Evolutionary conservation across 1,140 invertebrate species (phyloP).

Genomic region (Pachypeltis micranthus): DNA sequence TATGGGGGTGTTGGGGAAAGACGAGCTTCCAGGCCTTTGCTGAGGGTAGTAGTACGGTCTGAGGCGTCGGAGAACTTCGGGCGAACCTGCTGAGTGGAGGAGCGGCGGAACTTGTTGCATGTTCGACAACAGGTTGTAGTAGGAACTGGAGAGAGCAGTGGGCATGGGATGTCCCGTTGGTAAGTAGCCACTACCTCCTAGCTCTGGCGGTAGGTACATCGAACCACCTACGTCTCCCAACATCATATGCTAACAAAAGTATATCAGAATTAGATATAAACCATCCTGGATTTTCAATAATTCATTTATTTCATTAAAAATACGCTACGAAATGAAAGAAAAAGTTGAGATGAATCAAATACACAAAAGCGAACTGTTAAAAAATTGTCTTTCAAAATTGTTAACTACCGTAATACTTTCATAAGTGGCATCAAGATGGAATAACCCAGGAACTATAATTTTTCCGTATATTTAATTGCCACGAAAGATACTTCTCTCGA

Average conservation of each 20-base stretch:
- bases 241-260: slow-evolving; percentile 17
- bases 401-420: no score
- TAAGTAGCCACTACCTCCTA: slow-evolving; percentile 21
- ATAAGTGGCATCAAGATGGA: no score
- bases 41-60: slow-evolving; percentile 13
- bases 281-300: neutral
- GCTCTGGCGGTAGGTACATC: slow-evolving; percentile 11
- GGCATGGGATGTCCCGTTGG: slow-evolving; percentile 25
- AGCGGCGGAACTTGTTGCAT: neutral
- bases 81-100: neutral
- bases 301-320: neutral
- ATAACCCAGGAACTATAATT: no score
- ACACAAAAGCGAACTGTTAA: neutral
- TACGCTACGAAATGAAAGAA: neutral
- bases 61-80: slow-evolving; percentile 10
- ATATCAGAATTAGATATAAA: neutral
- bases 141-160: slow-evolving; percentile 28
- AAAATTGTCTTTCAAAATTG: neutral
- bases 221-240: slow-evolving; percentile 15
- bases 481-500: no score
- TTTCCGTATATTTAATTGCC: no score
- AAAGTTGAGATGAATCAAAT: neutral
- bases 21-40: neutral
- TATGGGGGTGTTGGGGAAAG: slow-evolving; percentile 7
- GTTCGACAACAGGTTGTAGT: slow-evolving; percentile 27